Base-by-base conservation (phyloP, 2,113 vertebrate species). In the Podocnemis expansa region DNA sequence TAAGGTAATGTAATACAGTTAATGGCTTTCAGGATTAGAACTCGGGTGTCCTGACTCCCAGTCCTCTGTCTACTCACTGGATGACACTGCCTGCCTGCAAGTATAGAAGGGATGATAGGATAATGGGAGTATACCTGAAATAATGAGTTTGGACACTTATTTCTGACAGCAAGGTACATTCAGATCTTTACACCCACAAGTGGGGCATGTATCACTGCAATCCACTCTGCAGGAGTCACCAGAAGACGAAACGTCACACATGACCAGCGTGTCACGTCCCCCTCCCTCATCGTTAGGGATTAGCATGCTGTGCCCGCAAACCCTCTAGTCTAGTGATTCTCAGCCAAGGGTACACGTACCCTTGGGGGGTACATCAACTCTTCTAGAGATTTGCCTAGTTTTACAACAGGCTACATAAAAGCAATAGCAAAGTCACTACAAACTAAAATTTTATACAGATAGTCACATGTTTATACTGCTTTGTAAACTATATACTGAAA, bases 11-110 rank as follows among this genome's bases (percentile, higher is more conserved):
- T n/a, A 34, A 21, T 31, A 27, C 10, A 29, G 58, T 12, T 63
- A 14, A 17, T 63, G 60, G 60, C 78, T 94, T 58, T 31, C 12
- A 1, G 34, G 21, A 16, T 7, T 1, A 55, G n/a, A 78, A 24
- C 21, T 25, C 31, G 4, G 63, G 55, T 27, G 31, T 49, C 49
- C n/a, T 29, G 3, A 2, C 29, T 67, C 54, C 4, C 29, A 45
- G 41, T 17, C 31, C 5, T 22, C 38, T 1, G 1, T 38, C 0
- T 0, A 55, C 45, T 56, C 58, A 13, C 0, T 3, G 13, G 24
- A 13, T 31, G 55, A 34, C 43, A 73, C 70, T 25, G 5, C 4
- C 19, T 73, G n/a, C 38, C 85, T 45, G 12, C 73, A 41, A 43
- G 47, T 27, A 10, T 10, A 0, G 0, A 24, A 49, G 9, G 16